Evolutionary conservation across 2,113 vertebrate genomes (phyloP).

Genomic region (Saguinus imperator): DNA sequence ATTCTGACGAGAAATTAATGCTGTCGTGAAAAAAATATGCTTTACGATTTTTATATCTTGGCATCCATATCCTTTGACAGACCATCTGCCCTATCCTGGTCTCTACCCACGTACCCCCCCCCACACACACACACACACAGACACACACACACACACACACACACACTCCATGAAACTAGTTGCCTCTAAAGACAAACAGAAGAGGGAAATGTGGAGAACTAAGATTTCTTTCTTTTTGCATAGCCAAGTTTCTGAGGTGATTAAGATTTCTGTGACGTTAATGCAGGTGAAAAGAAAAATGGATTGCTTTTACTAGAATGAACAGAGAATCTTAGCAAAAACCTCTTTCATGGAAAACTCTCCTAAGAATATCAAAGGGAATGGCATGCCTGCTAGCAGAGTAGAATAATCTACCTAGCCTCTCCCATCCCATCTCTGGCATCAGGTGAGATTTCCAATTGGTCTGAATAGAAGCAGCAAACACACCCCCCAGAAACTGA

Average conservation of each 20-base stretch:
- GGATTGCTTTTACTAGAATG: background rate
- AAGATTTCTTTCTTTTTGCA: background rate
- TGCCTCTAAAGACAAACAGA: background rate
- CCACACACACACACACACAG: too few species aligned
- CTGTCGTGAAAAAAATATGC: background rate
- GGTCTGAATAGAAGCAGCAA: background rate
- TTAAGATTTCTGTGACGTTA: background rate
- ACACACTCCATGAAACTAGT: background rate
- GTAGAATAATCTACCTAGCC: rapidly evolving
- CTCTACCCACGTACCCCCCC: background rate
- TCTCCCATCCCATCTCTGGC: background rate
- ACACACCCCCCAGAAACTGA: background rate
- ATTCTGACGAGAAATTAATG: slow-evolving; percentile 21
- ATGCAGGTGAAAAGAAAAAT: background rate
- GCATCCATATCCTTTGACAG: slow-evolving; percentile 19
- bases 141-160: too few species aligned
- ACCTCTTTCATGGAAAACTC: background rate
- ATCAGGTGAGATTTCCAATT: background rate
- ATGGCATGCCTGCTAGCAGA: background rate
- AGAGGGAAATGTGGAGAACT: background rate
- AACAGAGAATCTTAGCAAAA: background rate
- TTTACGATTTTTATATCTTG: background rate
- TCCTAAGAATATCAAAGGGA: background rate
- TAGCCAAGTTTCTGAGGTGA: background rate
- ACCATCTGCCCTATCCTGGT: background rate